Evolutionary conservation across 1,140 invertebrate genomes (phyloP), one percentile per base, ranked within the genome.

Genomic region (Habropoda laboriosa): DNA sequence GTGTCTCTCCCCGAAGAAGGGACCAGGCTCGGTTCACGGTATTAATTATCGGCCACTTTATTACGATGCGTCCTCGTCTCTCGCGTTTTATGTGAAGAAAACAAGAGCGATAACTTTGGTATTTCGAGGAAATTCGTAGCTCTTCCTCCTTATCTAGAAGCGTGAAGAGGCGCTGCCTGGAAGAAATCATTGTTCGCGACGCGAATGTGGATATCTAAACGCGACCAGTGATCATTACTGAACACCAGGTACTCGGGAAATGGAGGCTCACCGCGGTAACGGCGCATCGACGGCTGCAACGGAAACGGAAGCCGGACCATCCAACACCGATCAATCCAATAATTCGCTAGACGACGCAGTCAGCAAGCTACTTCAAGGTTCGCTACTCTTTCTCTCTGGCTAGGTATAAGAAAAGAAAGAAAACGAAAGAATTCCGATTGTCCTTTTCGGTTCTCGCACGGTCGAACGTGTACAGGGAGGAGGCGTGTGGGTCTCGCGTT

Each of bases 311-410:
- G 71, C 89, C 1, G 84, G 88, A 49, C 73, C 89, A 13, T 92
- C 91, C 13, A 88, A 47, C 80, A 67, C 78, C 18, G 88, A 92
- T 45, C 79, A 81, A 13, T 64, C 71, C 76, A 67, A 30, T 21
- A 90, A 90, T 80, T 79, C 90, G 3, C 79, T 93, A 57, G 92
- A 93, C 63, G 92, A 93, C 70, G 92, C 91, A 13, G 92, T 93
- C 2, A 92, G 91, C 61, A 93, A 93, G 75, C 77, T 93, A 27
- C 80, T 93, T 10, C 92, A 93, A 91, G 92, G 92, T 93, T 66
- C 30, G 68, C 13, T 13, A 24, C 8, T 18, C 8, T 61, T 40
- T 12, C 55, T 49, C 24, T 18, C n/a, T 27, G 6, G n/a, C 30
- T 18, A 47, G 40, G 0, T 13, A 6, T 18, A 30, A 30, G 27